A percentile compares a stretch with the other conserved stretches of the same genome.
phyloP scores from a whole-genome alignment of 1,140 invertebrate species.

The Potamilus streckersoni region DNA sequence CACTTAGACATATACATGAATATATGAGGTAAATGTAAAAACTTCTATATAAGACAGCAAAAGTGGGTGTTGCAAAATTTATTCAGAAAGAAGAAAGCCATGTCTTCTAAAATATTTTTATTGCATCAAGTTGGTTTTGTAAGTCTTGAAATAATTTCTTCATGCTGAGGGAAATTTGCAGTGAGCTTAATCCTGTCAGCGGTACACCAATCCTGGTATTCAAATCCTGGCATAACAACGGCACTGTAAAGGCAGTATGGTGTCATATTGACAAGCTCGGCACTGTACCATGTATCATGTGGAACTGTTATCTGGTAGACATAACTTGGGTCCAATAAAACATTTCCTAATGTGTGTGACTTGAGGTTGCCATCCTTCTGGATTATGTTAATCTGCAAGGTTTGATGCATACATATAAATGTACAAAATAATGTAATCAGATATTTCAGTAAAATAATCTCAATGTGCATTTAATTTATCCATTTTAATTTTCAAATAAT shows the following conservation, averaged over 20 bases:
- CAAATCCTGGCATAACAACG: slow-evolving; percentile 34
- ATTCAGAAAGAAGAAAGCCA: too few relatives aligned
- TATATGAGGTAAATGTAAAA: too few relatives aligned
- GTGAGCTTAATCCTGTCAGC: slow-evolving; percentile 14
- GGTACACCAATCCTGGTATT: slow-evolving; percentile 23
- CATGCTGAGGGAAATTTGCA: slow-evolving; percentile 20
- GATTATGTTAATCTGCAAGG: slow-evolving; percentile 29
- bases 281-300: slow-evolving; percentile 38
- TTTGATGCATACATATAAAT: too few relatives aligned
- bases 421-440: too few relatives aligned
- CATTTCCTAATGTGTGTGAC: slow-evolving; percentile 22
- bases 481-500: too few relatives aligned
- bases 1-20: too few relatives aligned
- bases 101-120: too few relatives aligned
- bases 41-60: too few relatives aligned
- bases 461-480: too few relatives aligned
- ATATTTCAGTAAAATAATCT: too few relatives aligned
- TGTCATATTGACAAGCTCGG: slow-evolving; percentile 11
- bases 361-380: slow-evolving; percentile 17
- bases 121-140: not conserved
- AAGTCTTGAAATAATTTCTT: slow-evolving; percentile 12
- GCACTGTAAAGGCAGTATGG: slow-evolving; percentile 28
- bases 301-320: slow-evolving; percentile 25
- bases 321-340: slow-evolving; percentile 15
- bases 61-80: too few relatives aligned